These are phyloP conservation scores for Pseudotriccus pelzelni DNA, from an alignment of 2,797 vertebrate species.

Conservation along the genomic window DNA sequence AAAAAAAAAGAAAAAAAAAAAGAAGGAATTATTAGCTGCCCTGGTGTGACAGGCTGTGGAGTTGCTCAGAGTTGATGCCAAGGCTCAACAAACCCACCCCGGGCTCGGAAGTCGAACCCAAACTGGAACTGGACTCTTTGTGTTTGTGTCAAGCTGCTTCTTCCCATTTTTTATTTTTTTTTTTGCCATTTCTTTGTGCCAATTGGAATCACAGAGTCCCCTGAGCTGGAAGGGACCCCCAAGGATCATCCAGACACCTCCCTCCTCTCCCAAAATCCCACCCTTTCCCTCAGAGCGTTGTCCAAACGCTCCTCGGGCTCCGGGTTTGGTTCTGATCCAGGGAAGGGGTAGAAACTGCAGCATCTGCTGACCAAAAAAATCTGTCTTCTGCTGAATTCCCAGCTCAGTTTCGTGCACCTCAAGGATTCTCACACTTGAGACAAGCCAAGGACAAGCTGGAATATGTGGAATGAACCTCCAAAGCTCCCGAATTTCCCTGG, in stretches of 20 bases:
- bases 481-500: neutral
- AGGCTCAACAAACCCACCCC: neutral
- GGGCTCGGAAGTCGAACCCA: neutral
- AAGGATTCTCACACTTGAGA: neutral
- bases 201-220: neutral
- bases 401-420: neutral
- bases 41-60: neutral
- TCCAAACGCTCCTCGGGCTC: rapidly evolving
- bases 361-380: neutral
- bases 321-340: neutral
- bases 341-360: neutral
- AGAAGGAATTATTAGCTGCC: neutral
- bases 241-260: too few relatives aligned
- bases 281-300: rapidly evolving
- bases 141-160: neutral
- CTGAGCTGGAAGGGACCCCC: neutral
- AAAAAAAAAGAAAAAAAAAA: neutral
- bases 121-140: rapidly evolving
- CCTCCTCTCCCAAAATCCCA: neutral
- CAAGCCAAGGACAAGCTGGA: neutral
- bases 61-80: neutral
- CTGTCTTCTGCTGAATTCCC: neutral
- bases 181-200: neutral
- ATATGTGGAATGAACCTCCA: constrained; percentile 17
- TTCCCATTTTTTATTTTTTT: neutral